Percentiles rank a stretch among this genome's conserved stretches.
phyloP scores from a whole-genome alignment of 2,888 invertebrate species.

The Patella ulyssiponensis region DNA sequence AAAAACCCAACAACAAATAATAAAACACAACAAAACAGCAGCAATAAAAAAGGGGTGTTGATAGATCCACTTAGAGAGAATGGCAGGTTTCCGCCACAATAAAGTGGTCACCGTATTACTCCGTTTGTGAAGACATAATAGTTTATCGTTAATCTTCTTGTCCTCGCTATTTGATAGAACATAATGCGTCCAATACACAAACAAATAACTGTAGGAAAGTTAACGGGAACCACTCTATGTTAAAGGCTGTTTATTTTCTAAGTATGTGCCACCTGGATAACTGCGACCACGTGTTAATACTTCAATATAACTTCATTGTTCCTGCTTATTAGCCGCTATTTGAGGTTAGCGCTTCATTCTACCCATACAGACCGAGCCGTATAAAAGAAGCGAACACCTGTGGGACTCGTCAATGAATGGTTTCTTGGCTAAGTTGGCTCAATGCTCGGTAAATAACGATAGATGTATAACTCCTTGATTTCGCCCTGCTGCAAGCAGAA shows the following conservation, averaged over 20 bases:
- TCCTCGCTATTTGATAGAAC: too few species aligned
- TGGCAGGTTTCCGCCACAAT: too few species aligned
- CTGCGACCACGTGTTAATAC: slow-evolving; percentile 1
- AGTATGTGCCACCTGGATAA: background rate
- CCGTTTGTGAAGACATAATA: too few species aligned
- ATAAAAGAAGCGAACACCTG: slow-evolving; percentile 12
- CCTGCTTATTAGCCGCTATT: slow-evolving; percentile 5
- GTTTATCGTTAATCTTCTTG: too few species aligned
- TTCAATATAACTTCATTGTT: slow-evolving; percentile 3
- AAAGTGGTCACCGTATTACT: too few species aligned
- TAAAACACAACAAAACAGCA: background rate
- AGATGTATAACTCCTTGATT: slow-evolving; percentile 7
- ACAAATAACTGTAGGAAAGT: too few species aligned
- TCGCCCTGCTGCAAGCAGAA: background rate
- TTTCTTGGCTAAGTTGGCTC: background rate
- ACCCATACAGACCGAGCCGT: background rate
- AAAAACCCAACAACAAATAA: background rate
- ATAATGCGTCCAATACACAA: too few species aligned
- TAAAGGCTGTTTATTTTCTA: background rate
- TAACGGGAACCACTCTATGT: background rate
- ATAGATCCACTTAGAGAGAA: too few species aligned
- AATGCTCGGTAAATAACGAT: slow-evolving; percentile 7
- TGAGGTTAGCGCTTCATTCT: slow-evolving; percentile 9
- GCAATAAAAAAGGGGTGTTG: too few species aligned
- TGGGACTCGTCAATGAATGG: slow-evolving; percentile 8